phyloP scores from a whole-genome alignment of 2,113 vertebrate species.

The Apus apus region DNA sequence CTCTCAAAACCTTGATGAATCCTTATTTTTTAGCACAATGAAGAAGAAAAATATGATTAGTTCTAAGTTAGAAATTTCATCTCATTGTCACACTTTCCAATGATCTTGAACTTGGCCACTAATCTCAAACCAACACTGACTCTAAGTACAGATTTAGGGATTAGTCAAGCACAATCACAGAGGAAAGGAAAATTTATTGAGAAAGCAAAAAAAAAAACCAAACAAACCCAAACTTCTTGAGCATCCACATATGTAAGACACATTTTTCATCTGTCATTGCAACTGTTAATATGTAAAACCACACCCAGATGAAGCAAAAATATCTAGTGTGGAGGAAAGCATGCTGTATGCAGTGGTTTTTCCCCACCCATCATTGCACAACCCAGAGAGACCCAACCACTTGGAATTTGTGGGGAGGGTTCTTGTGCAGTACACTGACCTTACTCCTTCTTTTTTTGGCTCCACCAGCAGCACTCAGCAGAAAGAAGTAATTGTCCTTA shows the following conservation, averaged over 20 bases:
- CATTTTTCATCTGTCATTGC: background rate
- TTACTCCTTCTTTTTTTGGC: background rate
- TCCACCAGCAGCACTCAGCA: background rate
- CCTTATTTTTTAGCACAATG: background rate
- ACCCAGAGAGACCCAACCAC: background rate
- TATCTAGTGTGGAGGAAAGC: background rate
- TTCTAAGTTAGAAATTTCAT: background rate
- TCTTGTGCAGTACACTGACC: background rate
- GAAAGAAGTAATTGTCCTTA: slow-evolving; percentile 53
- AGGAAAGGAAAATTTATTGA: background rate
- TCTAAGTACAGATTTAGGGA: background rate
- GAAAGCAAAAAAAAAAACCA: background rate
- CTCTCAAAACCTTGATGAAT: background rate
- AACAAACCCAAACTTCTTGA: background rate
- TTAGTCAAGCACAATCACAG: background rate
- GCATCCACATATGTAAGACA: background rate
- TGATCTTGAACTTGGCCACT: background rate
- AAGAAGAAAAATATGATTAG: background rate
- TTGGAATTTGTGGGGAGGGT: background rate
- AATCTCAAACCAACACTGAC: background rate
- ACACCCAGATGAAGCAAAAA: background rate
- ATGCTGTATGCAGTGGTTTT: background rate
- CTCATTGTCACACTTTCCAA: background rate
- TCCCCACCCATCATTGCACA: background rate
- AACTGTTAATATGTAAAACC: background rate